phyloP scores from a whole-genome alignment of 2,888 invertebrate species.

The Watsonalla cultraria region DNA sequence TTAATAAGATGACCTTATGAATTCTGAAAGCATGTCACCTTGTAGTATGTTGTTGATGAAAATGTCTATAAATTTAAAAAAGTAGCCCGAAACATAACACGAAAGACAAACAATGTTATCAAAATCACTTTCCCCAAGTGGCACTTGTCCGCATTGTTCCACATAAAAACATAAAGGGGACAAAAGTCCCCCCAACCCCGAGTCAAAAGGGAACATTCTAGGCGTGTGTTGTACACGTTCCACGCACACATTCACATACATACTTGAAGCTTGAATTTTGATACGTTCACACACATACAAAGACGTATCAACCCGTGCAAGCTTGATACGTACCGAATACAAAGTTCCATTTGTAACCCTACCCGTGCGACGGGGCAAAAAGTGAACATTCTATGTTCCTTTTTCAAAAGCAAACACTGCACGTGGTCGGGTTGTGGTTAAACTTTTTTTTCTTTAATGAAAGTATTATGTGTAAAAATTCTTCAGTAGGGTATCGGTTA shows the following conservation, averaged over 20 bases:
- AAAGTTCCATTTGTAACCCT: slow-evolving; percentile 73
- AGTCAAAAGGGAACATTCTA: slow-evolving; percentile 33
- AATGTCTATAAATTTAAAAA: too few species aligned
- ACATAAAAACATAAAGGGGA: not conserved
- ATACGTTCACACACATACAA: slow-evolving; percentile 6
- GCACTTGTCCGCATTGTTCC: not conserved
- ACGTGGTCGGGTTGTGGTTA: slow-evolving; percentile 75
- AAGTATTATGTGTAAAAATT: slow-evolving; percentile 71
- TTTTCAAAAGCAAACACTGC: slow-evolving; percentile 59
- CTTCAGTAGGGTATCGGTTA: slow-evolving; percentile 53
- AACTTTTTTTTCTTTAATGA: slow-evolving; percentile 56
- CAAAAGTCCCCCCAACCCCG: slow-evolving; percentile 24
- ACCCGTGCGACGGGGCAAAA: slow-evolving; percentile 64
- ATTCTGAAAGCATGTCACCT: too few species aligned
- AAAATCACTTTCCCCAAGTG: not conserved
- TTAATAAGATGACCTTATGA: too few species aligned
- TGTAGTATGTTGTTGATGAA: too few species aligned
- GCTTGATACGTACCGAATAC: slow-evolving; percentile 41
- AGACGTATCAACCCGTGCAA: slow-evolving; percentile 18
- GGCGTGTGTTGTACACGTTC: slow-evolving; percentile 50
- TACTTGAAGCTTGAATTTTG: not conserved
- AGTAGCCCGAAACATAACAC: too few species aligned
- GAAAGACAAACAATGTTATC: not conserved
- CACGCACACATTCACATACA: slow-evolving; percentile 31
- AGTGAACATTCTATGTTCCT: slow-evolving; percentile 56